Evolutionary conservation across 2,888 invertebrate species (phyloP), one percentile per base, ranked within the genome.

Genomic region (Tryphoninae sp.): DNA sequence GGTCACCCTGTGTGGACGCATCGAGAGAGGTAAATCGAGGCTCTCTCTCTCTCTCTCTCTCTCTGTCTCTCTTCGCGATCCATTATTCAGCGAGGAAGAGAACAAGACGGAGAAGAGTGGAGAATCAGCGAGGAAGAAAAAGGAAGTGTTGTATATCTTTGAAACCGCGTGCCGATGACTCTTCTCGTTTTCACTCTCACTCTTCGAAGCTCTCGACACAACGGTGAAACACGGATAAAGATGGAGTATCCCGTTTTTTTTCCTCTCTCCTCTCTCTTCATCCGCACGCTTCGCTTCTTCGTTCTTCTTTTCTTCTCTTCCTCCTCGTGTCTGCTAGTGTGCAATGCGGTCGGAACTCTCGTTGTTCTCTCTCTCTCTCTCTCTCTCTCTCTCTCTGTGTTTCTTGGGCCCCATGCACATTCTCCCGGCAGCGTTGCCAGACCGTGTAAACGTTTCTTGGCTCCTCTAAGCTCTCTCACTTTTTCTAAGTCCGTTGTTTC

Each of bases 351-450:
- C 79, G 68, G 74, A 77, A 81, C 83, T 78, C 79, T 71, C 78
- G 78, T 71, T 55, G 77, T 83, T 82, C 83, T 81, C 84, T 78
- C 78, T 81, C 73, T 23, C 79, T 71, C 84, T 77, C 77, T 77
- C 67, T 72, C 81, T 71, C 84, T 77, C 79, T 77, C 67, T 72
- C 81, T 62, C 69, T 69, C 71, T 78, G 78, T 80, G 77, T 75
- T 73, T 72, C 78, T 51, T n/a, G 40, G 33, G 42, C n/a, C 62
- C 58, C 22, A 53, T 26, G 53, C 73, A 45, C 45, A 40, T 61
- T 69, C 71, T 68, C 71, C 42, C 75, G 59, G 80, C 85, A 82
- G 77, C 81, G 85, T 85, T 85, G 85, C 85, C 85, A 85, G 78
- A 85, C 81, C 83, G 74, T 72, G 64, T 73, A 71, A 69, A 74